Percentiles rank a stretch among this genome's conserved stretches.
These are phyloP conservation scores for Apus apus DNA, from an alignment of 2,113 vertebrate species.

Conservation along the genomic window DNA sequence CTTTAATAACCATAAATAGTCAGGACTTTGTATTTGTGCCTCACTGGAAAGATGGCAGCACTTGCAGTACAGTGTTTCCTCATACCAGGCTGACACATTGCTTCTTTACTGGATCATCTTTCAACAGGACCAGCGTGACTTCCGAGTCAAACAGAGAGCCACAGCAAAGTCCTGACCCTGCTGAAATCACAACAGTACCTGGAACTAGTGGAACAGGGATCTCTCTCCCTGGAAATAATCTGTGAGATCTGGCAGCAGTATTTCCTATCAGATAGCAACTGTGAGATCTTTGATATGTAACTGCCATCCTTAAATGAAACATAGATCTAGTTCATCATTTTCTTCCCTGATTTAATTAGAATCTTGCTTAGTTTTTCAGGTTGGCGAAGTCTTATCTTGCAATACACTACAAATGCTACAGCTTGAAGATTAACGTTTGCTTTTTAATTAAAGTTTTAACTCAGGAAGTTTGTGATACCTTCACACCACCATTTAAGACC, in stretches of 20 bases:
- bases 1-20: slow-evolving; percentile 56
- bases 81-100: background rate
- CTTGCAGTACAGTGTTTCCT: background rate
- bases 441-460: slow-evolving; percentile 62
- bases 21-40: background rate
- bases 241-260: slow-evolving; percentile 25
- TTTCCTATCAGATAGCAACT: slow-evolving; percentile 36
- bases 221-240: slow-evolving; percentile 19
- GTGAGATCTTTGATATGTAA: slow-evolving; percentile 39
- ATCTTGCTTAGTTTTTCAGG: slow-evolving; percentile 38
- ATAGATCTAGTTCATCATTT: slow-evolving; percentile 8
- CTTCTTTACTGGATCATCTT: slow-evolving; percentile 15
- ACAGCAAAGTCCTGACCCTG: background rate
- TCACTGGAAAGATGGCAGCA: background rate
- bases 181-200: background rate
- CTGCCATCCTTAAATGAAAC: slow-evolving; percentile 51
- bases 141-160: background rate
- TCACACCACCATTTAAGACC: slow-evolving; percentile 27
- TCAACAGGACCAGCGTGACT: background rate
- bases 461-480: slow-evolving; percentile 17
- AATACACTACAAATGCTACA: slow-evolving; percentile 37
- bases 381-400: slow-evolving; percentile 37
- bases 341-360: slow-evolving; percentile 51
- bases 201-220: slow-evolving; percentile 4
- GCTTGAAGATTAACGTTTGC: slow-evolving; percentile 36